Evolutionary conservation across 2,888 invertebrate species (phyloP), one percentile per base, ranked within the genome.

Genomic region (Tachystola acroxantha): DNA sequence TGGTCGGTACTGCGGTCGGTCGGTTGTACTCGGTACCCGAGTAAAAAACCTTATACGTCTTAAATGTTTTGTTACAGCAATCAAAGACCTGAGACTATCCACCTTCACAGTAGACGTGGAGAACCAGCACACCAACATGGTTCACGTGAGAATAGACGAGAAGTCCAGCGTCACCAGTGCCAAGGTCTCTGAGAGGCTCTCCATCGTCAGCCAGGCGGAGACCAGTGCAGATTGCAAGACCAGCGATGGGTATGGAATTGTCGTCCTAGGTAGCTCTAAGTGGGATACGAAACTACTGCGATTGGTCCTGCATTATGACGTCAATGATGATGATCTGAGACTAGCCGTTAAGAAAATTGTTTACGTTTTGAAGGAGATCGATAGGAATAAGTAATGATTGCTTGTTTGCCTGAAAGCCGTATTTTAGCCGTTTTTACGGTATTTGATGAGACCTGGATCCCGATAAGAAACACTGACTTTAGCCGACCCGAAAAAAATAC

Each of bases 71-170:
- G 4, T 13, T 33, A 22, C 66, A 90, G 89, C 88, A 1, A 88
- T 92, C 34, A 59, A 82, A 32, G 74, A 86, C 7, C 51, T 88
- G 27, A 76, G 85, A 10, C 89, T 90, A 20, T 74, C 86, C 16
- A 64, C 86, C 31, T 78, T 92, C 38, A 67, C 53, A 4, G 90
- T 92, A 0, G 89, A 92, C 47, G 43, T 89, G 22, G 55, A 73
- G 2, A 75, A 69, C 16, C 85, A 91, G 1, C 89, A 92, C 33
- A 91, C 91, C 0, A 94, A 94, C 58, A 93, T 94, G 52, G 67
- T 93, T 32, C 79, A 93, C 55, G 73, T 94, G 25, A 73, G 88
- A 22, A 66, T 89, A 10, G 59, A 89, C n/a, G 80, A 88, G 50
- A 59, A 80, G 1, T 77, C 78, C n/a, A 69, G 71, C 32, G 56